phyloP scores from a whole-genome alignment of 37 sponge, comb jelly and placozoan species.

The Cliona cf. orientalis region DNA sequence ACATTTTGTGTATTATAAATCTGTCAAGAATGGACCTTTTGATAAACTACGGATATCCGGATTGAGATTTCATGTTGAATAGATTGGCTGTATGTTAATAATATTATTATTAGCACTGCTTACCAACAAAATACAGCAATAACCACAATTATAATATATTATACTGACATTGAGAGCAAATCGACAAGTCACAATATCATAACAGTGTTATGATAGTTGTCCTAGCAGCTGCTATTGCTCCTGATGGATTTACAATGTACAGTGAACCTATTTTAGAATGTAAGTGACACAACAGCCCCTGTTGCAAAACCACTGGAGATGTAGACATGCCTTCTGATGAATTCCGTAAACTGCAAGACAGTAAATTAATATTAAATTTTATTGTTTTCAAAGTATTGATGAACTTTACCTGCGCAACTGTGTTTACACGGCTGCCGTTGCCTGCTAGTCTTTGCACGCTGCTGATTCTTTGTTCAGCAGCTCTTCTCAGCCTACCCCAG shows the following conservation, averaged over 20 bases:
- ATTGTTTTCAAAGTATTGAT: neutral
- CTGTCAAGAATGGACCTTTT: no score
- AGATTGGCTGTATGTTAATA: neutral
- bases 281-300: conserved; percentile 53
- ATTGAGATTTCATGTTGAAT: no score
- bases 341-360: conserved; percentile 12
- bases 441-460: conserved; percentile 13
- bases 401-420: neutral
- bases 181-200: neutral
- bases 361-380: neutral
- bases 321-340: conserved; percentile 50
- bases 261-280: conserved; percentile 31
- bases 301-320: conserved; percentile 61
- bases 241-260: no score
- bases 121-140: conserved; percentile 4
- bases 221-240: no score
- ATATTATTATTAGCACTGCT: neutral
- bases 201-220: neutral
- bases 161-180: neutral
- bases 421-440: neutral
- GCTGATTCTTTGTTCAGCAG: conserved; percentile 20
- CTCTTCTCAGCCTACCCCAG: conserved; percentile 40
- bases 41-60: no score
- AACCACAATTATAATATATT: neutral
- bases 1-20: no score